phyloP scores from a whole-genome alignment of 2,113 vertebrate genomes.

The Dicentrarchus labrax region DNA sequence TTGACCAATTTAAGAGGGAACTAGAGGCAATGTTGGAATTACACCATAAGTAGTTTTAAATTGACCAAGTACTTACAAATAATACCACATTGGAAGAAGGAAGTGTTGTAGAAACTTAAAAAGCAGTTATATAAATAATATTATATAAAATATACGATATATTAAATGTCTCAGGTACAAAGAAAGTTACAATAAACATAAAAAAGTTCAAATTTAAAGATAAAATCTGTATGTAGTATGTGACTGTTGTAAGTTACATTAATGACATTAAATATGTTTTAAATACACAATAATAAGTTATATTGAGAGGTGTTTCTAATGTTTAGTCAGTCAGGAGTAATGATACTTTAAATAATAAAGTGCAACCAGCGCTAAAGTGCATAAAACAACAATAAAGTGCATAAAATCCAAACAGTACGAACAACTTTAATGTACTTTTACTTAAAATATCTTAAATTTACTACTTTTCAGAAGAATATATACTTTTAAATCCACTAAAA shows the following conservation, averaged over 20 bases:
- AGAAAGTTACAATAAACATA: background rate
- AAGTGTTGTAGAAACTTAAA: background rate
- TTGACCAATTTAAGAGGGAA: background rate
- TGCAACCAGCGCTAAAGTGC: no score
- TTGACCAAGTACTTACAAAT: background rate
- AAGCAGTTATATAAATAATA: no score
- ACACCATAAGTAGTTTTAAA: background rate
- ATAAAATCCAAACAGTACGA: no score
- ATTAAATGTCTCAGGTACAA: background rate
- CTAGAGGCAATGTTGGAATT: background rate
- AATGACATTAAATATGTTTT: background rate
- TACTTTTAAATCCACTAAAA: no score
- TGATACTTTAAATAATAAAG: no score
- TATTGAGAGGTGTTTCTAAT: background rate
- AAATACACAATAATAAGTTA: background rate
- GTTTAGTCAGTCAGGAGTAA: background rate
- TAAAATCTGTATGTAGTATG: no score
- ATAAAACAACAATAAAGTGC: no score
- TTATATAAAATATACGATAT: background rate
- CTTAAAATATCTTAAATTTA: no score
- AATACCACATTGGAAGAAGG: background rate
- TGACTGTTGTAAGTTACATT: no score
- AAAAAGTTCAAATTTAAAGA: background rate
- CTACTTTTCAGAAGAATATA: no score
- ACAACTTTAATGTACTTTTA: no score